Evolutionary conservation across 2,113 vertebrate species (phyloP), one percentile per base, ranked within the genome.

Genomic region (Emberiza fucata): DNA sequence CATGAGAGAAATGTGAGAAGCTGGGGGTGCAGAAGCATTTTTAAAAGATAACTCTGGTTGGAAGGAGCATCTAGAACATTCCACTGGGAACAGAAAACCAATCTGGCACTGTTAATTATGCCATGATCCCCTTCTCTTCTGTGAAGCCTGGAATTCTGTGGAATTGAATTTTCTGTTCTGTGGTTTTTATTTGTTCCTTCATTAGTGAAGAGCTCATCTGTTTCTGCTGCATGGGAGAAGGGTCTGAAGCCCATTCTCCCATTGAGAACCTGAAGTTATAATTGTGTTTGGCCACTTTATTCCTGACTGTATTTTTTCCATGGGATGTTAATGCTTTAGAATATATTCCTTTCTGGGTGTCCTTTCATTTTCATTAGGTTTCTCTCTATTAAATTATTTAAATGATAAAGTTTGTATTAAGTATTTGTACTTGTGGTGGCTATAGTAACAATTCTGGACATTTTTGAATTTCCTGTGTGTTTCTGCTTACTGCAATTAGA

Each of bases 401-500:
- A 47, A 45, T 48, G 54, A 19, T 19, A 70, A 91, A 71, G 40
- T 70, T 80, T 60, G 4, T n/a, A 42, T 72, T 66, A 94, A 86
- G 28, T 51, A 48, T 80, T 51, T 48, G 54, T 25, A 39, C 39
- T 78, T 54, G 37, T 57, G 33, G 53, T 31, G 56, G 37, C 81
- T 78, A 5, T 21, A 69, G 57, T 75, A 84, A 70, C 72, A 56
- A 60, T 75, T 63, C 72, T 84, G 64, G 83, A 44, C 37, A 66
- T 78, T 90, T 81, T 20, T 5, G 5, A 29, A 60, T 81, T 77
- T 64, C 47, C 69, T 94, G 42, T 92, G n/a, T 88, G 60, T 64
- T 47, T 86, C 56, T 94, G 47, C 48, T 77, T 35, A 9, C 35
- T 97, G 88, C 92, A 92, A 88, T 96, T 95, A 94, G 90, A 92